Percentiles rank a stretch among this genome's conserved stretches.
phyloP scores from a whole-genome alignment of 2,888 invertebrate genomes.

The Tortricodes alternella region DNA sequence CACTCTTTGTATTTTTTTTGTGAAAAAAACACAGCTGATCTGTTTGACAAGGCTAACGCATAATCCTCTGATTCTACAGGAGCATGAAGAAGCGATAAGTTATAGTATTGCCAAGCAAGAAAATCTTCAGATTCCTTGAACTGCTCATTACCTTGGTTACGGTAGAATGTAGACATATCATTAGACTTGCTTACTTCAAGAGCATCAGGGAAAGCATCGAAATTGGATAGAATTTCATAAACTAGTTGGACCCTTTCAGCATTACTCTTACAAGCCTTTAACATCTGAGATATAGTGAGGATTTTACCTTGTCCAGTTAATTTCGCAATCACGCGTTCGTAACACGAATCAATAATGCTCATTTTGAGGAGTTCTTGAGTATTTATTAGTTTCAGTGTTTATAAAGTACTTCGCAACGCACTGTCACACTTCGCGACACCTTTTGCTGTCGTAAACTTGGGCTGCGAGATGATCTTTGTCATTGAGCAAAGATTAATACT shows the following conservation, averaged over 20 bases:
- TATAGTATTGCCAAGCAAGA: constrained; percentile 84
- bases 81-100: constrained; percentile 85
- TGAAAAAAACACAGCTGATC: constrained; percentile 88
- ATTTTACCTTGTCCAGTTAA: constrained; percentile 55
- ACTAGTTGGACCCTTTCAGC: constrained; percentile 75
- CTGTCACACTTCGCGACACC: constrained; percentile 88
- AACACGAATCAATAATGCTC: constrained; percentile 67
- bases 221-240: constrained; percentile 63
- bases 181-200: constrained; percentile 72
- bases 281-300: constrained; percentile 50
- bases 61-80: constrained; percentile 82
- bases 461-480: constrained; percentile 98
- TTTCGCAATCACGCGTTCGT: constrained; percentile 51
- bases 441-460: constrained; percentile 94
- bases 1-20: constrained; percentile 85
- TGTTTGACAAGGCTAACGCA: constrained; percentile 87
- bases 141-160: constrained; percentile 83
- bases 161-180: constrained; percentile 75
- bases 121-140: constrained; percentile 76
- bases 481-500: constrained; percentile 94
- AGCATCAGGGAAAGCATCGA: constrained; percentile 63
- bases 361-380: constrained; percentile 46
- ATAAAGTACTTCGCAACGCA: constrained; percentile 7
- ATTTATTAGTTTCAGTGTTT: constrained; percentile 42
- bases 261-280: constrained; percentile 62